phyloP scores from a whole-genome alignment of 2,113 vertebrate genomes.

The Rhodinocichla rosea region DNA sequence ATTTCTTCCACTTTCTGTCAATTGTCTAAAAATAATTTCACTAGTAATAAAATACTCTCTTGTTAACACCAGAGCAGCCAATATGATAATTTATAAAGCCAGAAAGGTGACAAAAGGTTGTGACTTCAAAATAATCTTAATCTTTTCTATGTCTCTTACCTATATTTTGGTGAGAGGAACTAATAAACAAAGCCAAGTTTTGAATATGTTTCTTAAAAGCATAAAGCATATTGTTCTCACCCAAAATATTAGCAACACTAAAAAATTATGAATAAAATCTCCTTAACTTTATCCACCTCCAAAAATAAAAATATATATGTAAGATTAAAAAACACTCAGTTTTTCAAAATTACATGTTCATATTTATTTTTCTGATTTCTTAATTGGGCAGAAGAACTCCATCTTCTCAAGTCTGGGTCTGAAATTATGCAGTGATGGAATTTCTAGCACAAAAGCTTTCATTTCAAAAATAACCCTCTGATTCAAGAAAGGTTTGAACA shows the following conservation, averaged over 20 bases:
- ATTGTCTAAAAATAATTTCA: neutral
- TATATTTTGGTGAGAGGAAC: neutral
- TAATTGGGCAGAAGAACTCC: neutral
- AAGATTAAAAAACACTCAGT: rapidly evolving
- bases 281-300: neutral
- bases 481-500: neutral
- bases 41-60: neutral
- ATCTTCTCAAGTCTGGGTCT: neutral
- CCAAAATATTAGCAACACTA: neutral
- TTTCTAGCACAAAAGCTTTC: neutral
- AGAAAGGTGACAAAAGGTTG: neutral
- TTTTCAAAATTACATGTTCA: neutral
- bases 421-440: neutral
- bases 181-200: neutral
- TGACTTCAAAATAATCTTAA: neutral
- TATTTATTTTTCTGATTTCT: neutral
- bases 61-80: neutral
- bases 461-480: neutral
- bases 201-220: neutral
- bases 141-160: neutral
- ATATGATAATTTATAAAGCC: neutral
- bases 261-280: neutral
- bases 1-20: neutral
- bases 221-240: neutral
- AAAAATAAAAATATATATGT: neutral